A percentile compares a stretch with the other conserved stretches of the same genome.
phyloP scores from a whole-genome alignment of 2,888 invertebrate species.

The Griposia aprilina region DNA sequence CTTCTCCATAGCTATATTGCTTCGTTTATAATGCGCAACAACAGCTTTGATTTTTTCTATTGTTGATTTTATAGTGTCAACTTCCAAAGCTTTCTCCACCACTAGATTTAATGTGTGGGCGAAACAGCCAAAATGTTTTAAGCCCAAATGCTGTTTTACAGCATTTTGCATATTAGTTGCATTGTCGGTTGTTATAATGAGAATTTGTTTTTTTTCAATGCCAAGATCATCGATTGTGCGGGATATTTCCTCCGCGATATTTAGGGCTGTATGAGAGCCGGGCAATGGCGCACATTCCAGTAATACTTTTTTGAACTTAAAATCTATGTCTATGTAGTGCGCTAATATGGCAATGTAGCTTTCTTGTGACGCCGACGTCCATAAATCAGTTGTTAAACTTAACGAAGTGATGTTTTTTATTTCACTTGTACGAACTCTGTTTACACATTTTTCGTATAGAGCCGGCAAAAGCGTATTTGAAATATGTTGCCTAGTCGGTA shows the following conservation, averaged over 20 bases:
- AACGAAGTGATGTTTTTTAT: conserved; percentile 32
- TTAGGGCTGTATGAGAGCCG: conserved; percentile 22
- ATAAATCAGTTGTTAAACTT: conserved; percentile 26
- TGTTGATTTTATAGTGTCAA: conserved; percentile 9
- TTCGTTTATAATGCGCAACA: conserved; percentile 22
- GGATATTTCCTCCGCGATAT: conserved; percentile 16
- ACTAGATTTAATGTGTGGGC: conserved; percentile 3
- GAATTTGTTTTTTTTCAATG: conserved; percentile 5
- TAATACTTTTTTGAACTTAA: conserved; percentile 23
- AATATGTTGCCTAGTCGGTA: background rate
- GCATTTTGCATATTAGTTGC: conserved; percentile 15
- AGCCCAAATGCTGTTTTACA: conserved; percentile 49
- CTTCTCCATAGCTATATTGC: conserved; percentile 32
- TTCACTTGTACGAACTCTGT: conserved; percentile 4
- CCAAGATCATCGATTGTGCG: background rate
- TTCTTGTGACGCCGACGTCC: conserved; percentile 27
- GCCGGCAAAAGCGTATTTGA: too few species aligned
- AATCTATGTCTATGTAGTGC: conserved; percentile 27
- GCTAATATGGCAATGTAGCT: conserved; percentile 22
- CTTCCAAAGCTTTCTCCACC: conserved; percentile 30
- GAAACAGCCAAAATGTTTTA: conserved; percentile 12
- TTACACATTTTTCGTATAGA: too few species aligned
- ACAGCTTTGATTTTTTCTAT: conserved; percentile 28
- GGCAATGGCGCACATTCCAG: conserved; percentile 23
- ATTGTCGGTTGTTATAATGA: conserved; percentile 9